phyloP scores from a whole-genome alignment of 2,797 vertebrate species.

The Vireo griseus region DNA sequence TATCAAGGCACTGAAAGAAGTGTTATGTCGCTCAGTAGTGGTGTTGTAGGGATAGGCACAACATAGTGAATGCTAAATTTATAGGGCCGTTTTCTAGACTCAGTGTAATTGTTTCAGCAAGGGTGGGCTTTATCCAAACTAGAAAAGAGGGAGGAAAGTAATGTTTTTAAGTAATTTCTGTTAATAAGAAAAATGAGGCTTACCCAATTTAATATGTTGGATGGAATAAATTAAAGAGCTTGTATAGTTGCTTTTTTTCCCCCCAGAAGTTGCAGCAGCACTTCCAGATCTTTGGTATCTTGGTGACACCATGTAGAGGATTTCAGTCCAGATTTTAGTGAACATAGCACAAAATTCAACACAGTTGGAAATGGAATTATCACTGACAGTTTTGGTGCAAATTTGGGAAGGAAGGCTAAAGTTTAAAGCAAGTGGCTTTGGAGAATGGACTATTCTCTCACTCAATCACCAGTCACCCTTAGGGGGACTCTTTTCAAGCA shows the following conservation, averaged over 20 bases:
- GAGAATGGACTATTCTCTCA: neutral
- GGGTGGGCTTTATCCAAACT: neutral
- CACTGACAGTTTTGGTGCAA: neutral
- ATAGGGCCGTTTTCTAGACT: neutral
- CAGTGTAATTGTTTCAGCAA: neutral
- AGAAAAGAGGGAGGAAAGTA: neutral
- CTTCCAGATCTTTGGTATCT: neutral
- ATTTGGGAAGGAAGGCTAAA: neutral
- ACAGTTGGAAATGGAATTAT: neutral
- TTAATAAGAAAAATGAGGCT: neutral
- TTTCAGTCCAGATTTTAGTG: neutral
- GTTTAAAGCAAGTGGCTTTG: neutral
- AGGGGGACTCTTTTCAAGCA: neutral
- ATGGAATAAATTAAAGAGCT: neutral
- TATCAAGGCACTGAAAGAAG: neutral
- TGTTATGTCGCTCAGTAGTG: neutral
- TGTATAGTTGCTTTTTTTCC: neutral
- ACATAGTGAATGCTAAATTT: neutral
- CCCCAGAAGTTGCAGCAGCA: neutral
- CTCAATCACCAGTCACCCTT: neutral
- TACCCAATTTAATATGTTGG: neutral
- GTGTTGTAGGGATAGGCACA: neutral
- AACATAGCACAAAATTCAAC: neutral
- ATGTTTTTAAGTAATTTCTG: neutral
- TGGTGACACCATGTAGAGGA: neutral